Base-by-base conservation (phyloP, 2,888 invertebrate genomes). In the Drosophila algonquin region DNA sequence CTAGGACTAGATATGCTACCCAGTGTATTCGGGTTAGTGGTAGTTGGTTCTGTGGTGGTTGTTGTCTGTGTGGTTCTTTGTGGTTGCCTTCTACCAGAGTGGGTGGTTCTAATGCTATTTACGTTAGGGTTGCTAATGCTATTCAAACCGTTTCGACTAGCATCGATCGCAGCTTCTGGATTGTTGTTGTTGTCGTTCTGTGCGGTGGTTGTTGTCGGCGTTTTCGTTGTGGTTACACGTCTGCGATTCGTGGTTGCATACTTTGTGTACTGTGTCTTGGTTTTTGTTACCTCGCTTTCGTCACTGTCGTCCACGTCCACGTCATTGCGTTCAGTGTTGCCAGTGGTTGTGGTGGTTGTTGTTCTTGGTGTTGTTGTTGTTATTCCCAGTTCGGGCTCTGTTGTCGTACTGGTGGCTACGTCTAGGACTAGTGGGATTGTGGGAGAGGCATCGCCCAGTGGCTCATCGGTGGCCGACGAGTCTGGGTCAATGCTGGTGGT, bases 1-100 rank as follows among this genome's bases (percentile, higher is more conserved):
- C 93, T 91, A 75, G 93, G 93, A 90, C 93, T 93, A 79, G 93
- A 93, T 73, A 93, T 92, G 58, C 55, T 68, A 74, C 83, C 83
- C 71, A 78, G 71, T 63, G 68, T 32, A 59, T 81, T 86, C 79
- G 52, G 67, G 52, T 65, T 74, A 74, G 71, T 71, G 73, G 70
- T 77, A 76, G 44, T 16, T 27, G 70, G 60, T 56, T 71, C 56
- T n/a, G 30, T 27, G 50, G 56, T 67, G 21, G 59, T 68, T 51
- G 65, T 55, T 65, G 54, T 21, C 35, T 53, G 76, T 79, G 70
- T 67, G 76, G 65, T 62, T 60, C 69, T 77, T 63, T 67, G 81
- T 59, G 73, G 68, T 76, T 71, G 73, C 81, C 90, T 90, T 86
- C 90, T 87, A 79, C 89, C 89, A 75, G 83, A 77, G 67, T 79